Percentiles rank a stretch among this genome's conserved stretches.
phyloP scores from a whole-genome alignment of 2,888 invertebrate genomes.

The Xylota sylvarum region DNA sequence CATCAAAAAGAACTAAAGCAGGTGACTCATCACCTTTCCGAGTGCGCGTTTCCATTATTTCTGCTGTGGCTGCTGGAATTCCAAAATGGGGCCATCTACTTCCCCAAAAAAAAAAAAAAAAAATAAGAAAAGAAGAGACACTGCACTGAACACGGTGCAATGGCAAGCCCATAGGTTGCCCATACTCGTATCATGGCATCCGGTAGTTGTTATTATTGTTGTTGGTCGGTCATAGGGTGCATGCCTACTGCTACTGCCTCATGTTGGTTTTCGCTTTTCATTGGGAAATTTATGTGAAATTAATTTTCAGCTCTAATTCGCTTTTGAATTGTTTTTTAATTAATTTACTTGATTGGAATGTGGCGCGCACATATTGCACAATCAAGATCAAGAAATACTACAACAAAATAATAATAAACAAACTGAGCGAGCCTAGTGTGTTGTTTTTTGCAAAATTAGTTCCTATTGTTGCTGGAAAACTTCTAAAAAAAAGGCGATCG shows the following conservation, averaged over 20 bases:
- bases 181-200: conserved; percentile 46
- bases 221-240: conserved; percentile 4
- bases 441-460: conserved; percentile 30
- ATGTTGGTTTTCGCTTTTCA: conserved; percentile 61
- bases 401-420: conserved; percentile 37
- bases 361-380: conserved; percentile 52
- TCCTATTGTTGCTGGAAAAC: conserved; percentile 27
- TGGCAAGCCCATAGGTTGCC: conserved; percentile 65
- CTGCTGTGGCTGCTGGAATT: conserved; percentile 55
- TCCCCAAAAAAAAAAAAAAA: conserved; percentile 6
- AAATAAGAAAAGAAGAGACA: not conserved
- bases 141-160: conserved; percentile 11
- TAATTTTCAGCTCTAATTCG: conserved; percentile 76
- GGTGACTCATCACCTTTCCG: conserved; percentile 69
- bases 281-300: conserved; percentile 75
- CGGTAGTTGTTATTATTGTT: conserved; percentile 37
- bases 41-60: conserved; percentile 26
- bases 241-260: conserved; percentile 32
- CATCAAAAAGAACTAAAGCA: conserved; percentile 60
- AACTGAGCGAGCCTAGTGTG: not conserved
- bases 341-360: conserved; percentile 57
- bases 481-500: too few relatives aligned
- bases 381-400: conserved; percentile 9
- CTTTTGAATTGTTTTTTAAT: conserved; percentile 70
- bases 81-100: conserved; percentile 65